These are phyloP conservation scores for Dolichallabes microphthalmus DNA, from an alignment of 2,113 vertebrate genomes.

Conservation along the genomic window DNA sequence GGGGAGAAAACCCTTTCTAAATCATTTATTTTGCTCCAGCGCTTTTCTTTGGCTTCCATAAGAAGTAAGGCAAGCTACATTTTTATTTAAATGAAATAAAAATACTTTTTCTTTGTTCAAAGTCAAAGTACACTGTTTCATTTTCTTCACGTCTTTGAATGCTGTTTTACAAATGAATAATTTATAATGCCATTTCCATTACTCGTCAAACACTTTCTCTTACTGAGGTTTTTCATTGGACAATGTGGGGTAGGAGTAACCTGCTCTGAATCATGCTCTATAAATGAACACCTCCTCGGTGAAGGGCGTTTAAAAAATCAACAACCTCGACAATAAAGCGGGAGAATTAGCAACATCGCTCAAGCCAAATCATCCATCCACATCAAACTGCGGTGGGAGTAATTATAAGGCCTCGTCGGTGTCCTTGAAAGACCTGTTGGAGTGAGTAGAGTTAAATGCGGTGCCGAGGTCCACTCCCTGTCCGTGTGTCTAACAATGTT, in stretches of 20 bases:
- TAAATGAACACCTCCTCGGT: conserved; percentile 34
- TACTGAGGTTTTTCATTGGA: conserved; percentile 24
- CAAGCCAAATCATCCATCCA: conserved; percentile 43
- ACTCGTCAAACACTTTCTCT: neutral
- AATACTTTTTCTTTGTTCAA: neutral
- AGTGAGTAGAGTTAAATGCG: conserved; percentile 30
- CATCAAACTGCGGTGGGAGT: conserved; percentile 39
- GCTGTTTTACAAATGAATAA: neutral
- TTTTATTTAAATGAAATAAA: too few species aligned
- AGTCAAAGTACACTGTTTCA: neutral
- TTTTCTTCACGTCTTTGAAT: neutral
- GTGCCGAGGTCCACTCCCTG: conserved; percentile 31
- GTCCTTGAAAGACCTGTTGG: conserved; percentile 44
- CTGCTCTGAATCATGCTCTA: conserved; percentile 43
- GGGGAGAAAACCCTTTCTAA: neutral
- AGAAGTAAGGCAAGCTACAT: neutral
- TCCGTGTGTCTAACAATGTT: conserved; percentile 42
- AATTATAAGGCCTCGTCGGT: conserved; percentile 43
- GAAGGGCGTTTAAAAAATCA: conserved; percentile 43
- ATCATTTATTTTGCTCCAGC: neutral
- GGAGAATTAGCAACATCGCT: conserved; percentile 42
- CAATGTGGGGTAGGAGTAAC: conserved; percentile 27
- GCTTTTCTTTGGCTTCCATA: neutral
- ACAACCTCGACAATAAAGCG: conserved; percentile 42
- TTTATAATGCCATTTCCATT: conserved; percentile 1